Conservation (phyloP, 2,113 vertebrate genomes). For the Lichenostomus cassidix region DNA sequence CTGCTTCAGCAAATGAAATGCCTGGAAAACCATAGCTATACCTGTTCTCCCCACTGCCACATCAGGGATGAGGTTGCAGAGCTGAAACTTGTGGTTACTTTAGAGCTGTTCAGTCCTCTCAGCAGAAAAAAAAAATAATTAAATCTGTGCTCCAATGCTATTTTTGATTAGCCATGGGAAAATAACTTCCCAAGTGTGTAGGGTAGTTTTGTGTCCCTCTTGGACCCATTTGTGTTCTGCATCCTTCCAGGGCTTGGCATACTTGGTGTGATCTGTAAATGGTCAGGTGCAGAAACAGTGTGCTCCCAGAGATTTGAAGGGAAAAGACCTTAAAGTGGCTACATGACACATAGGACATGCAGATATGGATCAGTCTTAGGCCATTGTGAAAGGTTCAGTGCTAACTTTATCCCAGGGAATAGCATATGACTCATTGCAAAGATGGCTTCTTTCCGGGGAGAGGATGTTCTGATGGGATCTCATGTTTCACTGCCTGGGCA, state of each 20-base stretch:
- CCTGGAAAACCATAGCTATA: fast-evolving
- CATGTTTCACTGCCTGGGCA: background rate
- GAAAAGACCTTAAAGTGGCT: background rate
- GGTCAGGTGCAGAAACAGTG: background rate
- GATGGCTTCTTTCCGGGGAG: background rate
- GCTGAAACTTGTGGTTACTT: background rate
- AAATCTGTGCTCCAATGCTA: background rate
- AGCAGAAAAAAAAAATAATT: background rate
- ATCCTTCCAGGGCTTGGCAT: background rate
- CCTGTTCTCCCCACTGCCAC: fast-evolving
- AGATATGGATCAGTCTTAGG: background rate
- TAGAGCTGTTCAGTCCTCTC: background rate
- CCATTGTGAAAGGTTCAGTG: background rate
- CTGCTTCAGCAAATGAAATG: background rate
- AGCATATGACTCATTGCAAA: background rate
- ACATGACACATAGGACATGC: background rate
- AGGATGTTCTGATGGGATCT: background rate
- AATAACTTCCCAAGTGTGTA: background rate
- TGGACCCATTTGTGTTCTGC: background rate
- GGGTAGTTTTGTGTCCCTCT: background rate
- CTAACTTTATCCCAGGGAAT: background rate
- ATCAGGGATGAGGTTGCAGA: background rate
- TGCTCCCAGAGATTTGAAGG: background rate
- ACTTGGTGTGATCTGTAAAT: background rate
- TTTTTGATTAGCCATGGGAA: background rate